Percentiles rank a stretch among this genome's conserved stretches.
Conservation (phyloP, 2,888 invertebrate genomes). For the Synanthedon tipuliformis region DNA sequence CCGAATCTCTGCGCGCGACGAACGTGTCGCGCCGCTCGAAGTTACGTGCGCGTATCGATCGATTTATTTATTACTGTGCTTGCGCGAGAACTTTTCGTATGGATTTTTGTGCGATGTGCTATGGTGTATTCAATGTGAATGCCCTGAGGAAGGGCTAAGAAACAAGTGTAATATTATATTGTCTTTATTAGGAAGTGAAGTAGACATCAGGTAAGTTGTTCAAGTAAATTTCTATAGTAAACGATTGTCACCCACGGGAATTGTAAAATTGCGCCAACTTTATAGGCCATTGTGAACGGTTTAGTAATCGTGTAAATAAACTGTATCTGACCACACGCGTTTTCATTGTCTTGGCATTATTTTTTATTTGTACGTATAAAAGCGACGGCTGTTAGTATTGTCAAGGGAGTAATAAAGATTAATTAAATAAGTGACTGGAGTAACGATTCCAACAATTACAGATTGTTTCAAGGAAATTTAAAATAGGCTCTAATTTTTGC, state of each 20-base stretch:
- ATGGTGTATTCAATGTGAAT: constrained; percentile 48
- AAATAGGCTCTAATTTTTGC: no score
- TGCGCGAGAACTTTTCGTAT: constrained; percentile 27
- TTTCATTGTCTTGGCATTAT: constrained; percentile 3
- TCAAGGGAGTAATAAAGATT: not conserved
- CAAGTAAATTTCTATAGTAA: constrained; percentile 1
- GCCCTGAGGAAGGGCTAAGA: constrained; percentile 44
- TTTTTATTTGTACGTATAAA: not conserved
- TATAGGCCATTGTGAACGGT: constrained; percentile 35
- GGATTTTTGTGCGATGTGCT: constrained; percentile 45
- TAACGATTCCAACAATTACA: no score
- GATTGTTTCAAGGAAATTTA: no score
- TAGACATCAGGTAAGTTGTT: constrained; percentile 30
- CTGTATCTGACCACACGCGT: constrained; percentile 15
- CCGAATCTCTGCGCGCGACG: constrained; percentile 59
- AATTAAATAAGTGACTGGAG: not conserved
- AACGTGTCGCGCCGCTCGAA: constrained; percentile 52
- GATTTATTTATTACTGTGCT: constrained; percentile 23
- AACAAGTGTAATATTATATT: constrained; percentile 14
- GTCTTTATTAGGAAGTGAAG: constrained; percentile 18
- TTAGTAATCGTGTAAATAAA: constrained; percentile 15
- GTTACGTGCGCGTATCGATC: constrained; percentile 30
- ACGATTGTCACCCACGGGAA: constrained; percentile 7
- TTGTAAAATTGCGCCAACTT: constrained; percentile 23
- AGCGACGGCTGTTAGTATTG: not conserved